A percentile compares a stretch with the other conserved stretches of the same genome.
phyloP scores from a whole-genome alignment of 2,113 vertebrate genomes.

The Neodon shergylaensis region DNA sequence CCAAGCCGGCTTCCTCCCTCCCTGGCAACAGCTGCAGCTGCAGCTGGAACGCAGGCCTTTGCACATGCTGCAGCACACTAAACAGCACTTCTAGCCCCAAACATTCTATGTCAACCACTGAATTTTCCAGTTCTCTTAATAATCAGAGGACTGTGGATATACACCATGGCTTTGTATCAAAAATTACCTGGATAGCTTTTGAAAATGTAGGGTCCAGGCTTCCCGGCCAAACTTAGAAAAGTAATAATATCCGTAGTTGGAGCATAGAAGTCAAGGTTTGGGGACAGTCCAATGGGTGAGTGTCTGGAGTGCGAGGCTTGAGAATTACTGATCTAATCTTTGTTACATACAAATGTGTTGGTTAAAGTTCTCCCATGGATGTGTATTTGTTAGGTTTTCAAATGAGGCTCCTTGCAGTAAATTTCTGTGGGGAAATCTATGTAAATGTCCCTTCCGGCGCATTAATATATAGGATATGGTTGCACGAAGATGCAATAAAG shows the following conservation, averaged over 20 bases:
- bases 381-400: not conserved
- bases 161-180: not conserved
- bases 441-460: not conserved
- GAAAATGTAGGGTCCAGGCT: constrained; percentile 8
- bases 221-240: not conserved
- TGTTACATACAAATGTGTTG: not conserved
- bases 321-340: constrained; percentile 11
- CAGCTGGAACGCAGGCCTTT: too few relatives aligned
- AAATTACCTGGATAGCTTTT: constrained; percentile 9
- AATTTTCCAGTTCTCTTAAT: not conserved
- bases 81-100: not conserved
- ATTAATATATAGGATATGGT: not conserved
- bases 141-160: not conserved
- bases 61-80: not conserved
- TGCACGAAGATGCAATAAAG: not conserved
- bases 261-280: not conserved
- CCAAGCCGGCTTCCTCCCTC: rapidly evolving
- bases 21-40: not conserved
- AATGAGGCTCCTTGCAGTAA: constrained; percentile 8
- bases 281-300: not conserved
- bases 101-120: not conserved
- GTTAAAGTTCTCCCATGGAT: not conserved
- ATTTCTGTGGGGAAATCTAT: not conserved
- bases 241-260: not conserved
- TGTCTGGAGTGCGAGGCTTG: not conserved